Percentiles rank a stretch among this genome's conserved stretches.
These are phyloP conservation scores for Labeo calbasu DNA, from an alignment of 2,797 vertebrate species.

Conservation along the genomic window DNA sequence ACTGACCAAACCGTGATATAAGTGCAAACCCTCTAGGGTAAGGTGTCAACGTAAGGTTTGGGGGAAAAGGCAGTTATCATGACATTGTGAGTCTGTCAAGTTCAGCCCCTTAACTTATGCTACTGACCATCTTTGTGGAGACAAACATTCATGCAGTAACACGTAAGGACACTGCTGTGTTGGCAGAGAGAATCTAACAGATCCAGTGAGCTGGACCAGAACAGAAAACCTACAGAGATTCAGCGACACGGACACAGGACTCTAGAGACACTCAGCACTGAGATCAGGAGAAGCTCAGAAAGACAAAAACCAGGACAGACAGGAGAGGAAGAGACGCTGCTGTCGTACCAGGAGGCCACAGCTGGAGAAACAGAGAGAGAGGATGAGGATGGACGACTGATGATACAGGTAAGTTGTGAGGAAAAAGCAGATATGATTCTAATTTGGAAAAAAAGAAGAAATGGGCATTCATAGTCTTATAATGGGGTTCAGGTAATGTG, in stretches of 20 bases:
- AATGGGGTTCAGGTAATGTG: no score
- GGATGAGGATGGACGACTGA: background rate
- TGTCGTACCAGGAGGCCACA: background rate
- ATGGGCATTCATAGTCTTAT: no score
- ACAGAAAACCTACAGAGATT: background rate
- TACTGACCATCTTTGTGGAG: background rate
- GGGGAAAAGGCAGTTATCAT: background rate
- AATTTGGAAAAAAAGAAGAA: no score
- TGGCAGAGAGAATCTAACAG: background rate
- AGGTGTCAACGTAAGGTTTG: background rate
- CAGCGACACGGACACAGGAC: background rate
- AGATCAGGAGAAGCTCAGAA: background rate
- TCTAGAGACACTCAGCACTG: background rate
- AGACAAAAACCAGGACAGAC: background rate
- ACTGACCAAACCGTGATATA: no score
- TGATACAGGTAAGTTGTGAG: no score
- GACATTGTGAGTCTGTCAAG: background rate
- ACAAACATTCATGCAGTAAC: background rate
- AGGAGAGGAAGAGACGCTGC: conserved; percentile 6
- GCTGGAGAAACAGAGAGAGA: conserved; percentile 45
- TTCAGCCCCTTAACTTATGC: background rate
- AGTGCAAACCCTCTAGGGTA: background rate
- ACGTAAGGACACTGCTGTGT: background rate
- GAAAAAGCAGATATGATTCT: no score
- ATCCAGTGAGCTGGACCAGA: background rate